These are phyloP conservation scores for Cheilosia urbana DNA, from an alignment of 2,888 invertebrate species.

Conservation along the genomic window DNA sequence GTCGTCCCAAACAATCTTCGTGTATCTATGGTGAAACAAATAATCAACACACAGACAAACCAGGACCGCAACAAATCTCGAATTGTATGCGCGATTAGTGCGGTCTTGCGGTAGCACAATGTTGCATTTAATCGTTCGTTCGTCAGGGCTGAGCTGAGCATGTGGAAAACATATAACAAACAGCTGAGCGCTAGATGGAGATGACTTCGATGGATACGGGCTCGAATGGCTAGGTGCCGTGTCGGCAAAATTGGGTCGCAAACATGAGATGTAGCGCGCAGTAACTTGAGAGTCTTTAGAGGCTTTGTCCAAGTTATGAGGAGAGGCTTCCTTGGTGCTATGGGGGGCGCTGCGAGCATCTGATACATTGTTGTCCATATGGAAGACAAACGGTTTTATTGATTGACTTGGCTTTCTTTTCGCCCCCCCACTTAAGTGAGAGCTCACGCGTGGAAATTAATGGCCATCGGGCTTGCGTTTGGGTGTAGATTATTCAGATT, in stretches of 20 bases:
- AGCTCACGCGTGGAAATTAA: constrained; percentile 56
- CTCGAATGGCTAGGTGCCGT: constrained; percentile 47
- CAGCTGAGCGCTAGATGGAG: constrained; percentile 30
- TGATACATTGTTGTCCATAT: constrained; percentile 22
- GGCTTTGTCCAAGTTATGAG: constrained; percentile 17
- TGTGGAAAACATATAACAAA: constrained; percentile 47
- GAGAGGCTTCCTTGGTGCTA: neutral
- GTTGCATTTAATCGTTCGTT: constrained; percentile 58
- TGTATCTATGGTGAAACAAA: constrained; percentile 30
- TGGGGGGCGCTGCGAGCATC: constrained; percentile 33
- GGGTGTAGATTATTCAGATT: neutral
- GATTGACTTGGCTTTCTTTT: constrained; percentile 60
- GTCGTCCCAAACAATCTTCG: constrained; percentile 25
- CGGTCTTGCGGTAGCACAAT: constrained; percentile 58
- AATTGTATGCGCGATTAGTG: constrained; percentile 50
- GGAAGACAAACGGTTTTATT: constrained; percentile 51
- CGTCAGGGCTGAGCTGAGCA: constrained; percentile 13
- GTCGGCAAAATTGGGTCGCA: constrained; percentile 66
- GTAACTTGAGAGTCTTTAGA: constrained; percentile 54
- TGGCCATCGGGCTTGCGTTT: constrained; percentile 15
- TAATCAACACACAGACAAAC: constrained; percentile 32
- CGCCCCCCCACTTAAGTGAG: constrained; percentile 46
- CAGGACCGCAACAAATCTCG: constrained; percentile 66
- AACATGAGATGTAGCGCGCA: constrained; percentile 49
- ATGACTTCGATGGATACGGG: constrained; percentile 15